Conservation (phyloP, 2,888 invertebrate species). For the Tridacna gigas region DNA sequence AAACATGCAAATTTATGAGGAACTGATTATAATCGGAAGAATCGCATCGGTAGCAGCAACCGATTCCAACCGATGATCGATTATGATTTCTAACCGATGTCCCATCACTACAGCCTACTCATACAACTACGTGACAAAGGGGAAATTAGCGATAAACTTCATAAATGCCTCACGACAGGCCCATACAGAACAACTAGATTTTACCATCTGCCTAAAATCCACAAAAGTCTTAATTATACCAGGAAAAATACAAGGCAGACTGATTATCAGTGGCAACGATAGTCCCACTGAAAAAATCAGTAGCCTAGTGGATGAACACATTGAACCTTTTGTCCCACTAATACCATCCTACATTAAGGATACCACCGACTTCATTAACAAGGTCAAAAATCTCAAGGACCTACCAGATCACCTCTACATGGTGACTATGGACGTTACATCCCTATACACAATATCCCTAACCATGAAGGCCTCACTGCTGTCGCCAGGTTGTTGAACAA, state of each 20-base stretch:
- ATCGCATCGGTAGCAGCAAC: no score
- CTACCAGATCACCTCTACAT: not conserved
- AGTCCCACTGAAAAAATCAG: constrained; percentile 6
- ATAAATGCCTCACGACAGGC: not conserved
- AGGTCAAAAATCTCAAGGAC: not conserved
- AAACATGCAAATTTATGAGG: no score
- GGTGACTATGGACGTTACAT: not conserved
- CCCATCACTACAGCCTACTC: not conserved
- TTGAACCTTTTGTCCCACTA: not conserved
- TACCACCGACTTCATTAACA: constrained; percentile 2
- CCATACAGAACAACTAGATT: not conserved
- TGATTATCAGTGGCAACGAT: not conserved
- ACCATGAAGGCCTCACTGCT: not conserved
- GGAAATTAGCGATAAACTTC: not conserved
- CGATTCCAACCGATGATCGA: no score
- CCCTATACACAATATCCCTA: not conserved
- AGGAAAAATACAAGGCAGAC: not conserved
- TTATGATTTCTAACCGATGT: no score
- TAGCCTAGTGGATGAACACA: not conserved
- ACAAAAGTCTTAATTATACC: not conserved
- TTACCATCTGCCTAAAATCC: not conserved
- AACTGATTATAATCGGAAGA: no score
- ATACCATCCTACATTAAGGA: constrained; percentile 2
- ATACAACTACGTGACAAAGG: not conserved
- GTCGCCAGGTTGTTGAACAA: not conserved